A percentile compares a stretch with the other conserved stretches of the same genome.
These are phyloP conservation scores for Sicus ferrugineus DNA, from an alignment of 2,888 invertebrate species.

Conservation along the genomic window DNA sequence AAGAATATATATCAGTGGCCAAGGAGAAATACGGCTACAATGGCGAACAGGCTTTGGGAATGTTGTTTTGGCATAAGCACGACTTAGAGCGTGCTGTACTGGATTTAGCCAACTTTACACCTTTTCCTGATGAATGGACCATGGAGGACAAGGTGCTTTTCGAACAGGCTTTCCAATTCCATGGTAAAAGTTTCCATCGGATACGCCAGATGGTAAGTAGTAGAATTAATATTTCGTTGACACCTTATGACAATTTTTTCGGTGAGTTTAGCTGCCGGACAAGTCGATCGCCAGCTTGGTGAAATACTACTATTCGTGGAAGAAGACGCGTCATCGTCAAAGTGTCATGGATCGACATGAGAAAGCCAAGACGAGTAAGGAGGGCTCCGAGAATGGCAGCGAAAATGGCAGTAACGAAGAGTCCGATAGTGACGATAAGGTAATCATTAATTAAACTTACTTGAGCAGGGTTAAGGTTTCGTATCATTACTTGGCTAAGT, in stretches of 20 bases:
- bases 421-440: constrained; percentile 90
- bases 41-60: constrained; percentile 95
- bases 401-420: constrained; percentile 86
- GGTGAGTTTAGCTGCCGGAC: constrained; percentile 80
- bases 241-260: neutral
- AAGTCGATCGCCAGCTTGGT: constrained; percentile 96
- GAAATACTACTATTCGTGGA: constrained; percentile 98
- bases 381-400: constrained; percentile 80
- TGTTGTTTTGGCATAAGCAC: constrained; percentile 98
- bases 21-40: constrained; percentile 98
- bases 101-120: constrained; percentile 95
- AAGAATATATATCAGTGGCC: constrained; percentile 91
- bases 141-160: constrained; percentile 97
- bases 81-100: constrained; percentile 90
- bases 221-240: neutral
- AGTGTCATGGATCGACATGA: constrained; percentile 93
- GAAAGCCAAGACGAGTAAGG: constrained; percentile 66
- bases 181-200: constrained; percentile 96
- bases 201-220: constrained; percentile 93
- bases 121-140: constrained; percentile 98
- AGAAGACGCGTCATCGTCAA: constrained; percentile 90
- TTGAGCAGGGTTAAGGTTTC: constrained; percentile 32
- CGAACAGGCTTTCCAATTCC: constrained; percentile 97
- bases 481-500: constrained; percentile 24
- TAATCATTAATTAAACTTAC: constrained; percentile 62